Percentiles rank a stretch among this genome's conserved stretches.
phyloP scores from a whole-genome alignment of 1,140 invertebrate genomes.

The Aphelinus certus region DNA sequence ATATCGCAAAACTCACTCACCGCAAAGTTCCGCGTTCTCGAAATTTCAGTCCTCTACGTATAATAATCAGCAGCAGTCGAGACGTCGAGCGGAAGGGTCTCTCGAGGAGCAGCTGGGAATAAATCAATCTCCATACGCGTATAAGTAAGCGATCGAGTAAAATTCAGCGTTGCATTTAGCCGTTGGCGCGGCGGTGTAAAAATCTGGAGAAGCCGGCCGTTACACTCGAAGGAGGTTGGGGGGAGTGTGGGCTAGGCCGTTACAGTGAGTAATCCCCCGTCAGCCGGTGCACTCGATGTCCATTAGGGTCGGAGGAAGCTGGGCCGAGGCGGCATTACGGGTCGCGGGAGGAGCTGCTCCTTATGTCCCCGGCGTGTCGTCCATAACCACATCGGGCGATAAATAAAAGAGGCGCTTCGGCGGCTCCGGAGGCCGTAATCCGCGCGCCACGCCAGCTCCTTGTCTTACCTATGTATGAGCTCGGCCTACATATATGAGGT shows the following conservation, averaged over 20 bases:
- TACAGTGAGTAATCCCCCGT: too few species aligned
- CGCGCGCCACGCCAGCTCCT: constrained; percentile 1
- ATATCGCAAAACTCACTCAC: too few species aligned
- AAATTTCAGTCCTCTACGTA: too few species aligned
- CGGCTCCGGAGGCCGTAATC: constrained; percentile 33
- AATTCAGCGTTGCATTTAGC: constrained; percentile 2
- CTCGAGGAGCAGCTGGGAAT: too few species aligned
- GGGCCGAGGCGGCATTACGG: constrained; percentile 15
- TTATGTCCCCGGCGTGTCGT: constrained; percentile 42
- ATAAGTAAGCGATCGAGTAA: constrained; percentile 5
- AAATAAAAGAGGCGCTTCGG: constrained; percentile 47
- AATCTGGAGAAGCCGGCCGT: too few species aligned
- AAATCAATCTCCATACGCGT: too few species aligned
- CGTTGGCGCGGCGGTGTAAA: neutral
- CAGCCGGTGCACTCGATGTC: constrained; percentile 18
- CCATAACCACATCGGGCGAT: constrained; percentile 41
- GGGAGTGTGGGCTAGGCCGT: too few species aligned
- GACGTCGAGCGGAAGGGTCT: too few species aligned
- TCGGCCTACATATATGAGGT: too few species aligned
- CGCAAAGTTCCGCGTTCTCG: too few species aligned
- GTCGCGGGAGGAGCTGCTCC: neutral
- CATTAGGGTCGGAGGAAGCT: constrained; percentile 8
- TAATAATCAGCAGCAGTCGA: too few species aligned
- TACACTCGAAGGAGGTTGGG: too few species aligned
- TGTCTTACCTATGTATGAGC: constrained; percentile 48